Conservation (phyloP, 2,113 vertebrate genomes). For the Dicrurus megarhynchus region DNA sequence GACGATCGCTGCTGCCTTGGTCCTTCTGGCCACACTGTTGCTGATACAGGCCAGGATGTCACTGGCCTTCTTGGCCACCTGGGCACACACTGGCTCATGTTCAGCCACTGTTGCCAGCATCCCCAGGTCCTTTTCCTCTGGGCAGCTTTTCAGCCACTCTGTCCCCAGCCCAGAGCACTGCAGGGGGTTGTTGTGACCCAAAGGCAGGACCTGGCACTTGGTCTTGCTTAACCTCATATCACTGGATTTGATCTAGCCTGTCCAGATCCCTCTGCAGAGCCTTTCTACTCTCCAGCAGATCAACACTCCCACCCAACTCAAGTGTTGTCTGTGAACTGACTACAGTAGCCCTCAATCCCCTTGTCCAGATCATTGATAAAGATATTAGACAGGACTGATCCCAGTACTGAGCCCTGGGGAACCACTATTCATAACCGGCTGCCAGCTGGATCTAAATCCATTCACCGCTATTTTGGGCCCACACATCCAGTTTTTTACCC, state of each 20-base stretch:
- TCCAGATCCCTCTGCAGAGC: background rate
- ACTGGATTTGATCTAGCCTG: rapidly evolving
- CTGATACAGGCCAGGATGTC: background rate
- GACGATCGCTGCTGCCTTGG: rapidly evolving
- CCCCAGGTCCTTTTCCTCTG: background rate
- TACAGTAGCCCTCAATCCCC: background rate
- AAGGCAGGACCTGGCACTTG: background rate
- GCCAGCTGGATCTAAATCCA: background rate
- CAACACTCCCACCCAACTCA: background rate
- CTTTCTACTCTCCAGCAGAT: background rate
- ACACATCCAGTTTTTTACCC: background rate
- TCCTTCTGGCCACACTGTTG: background rate
- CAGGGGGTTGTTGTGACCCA: background rate
- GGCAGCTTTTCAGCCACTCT: background rate
- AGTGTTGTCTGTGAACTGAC: background rate
- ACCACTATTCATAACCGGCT: background rate
- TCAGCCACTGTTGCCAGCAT: background rate
- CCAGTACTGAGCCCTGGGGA: background rate
- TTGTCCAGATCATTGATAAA: background rate
- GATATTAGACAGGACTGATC: background rate
- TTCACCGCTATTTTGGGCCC: background rate
- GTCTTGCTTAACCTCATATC: rapidly evolving
- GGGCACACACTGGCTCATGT: background rate
- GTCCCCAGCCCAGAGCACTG: rapidly evolving
- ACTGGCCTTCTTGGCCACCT: background rate